These are phyloP conservation scores for Cichladusa arquata DNA, from an alignment of 2,113 vertebrate species.

Conservation along the genomic window DNA sequence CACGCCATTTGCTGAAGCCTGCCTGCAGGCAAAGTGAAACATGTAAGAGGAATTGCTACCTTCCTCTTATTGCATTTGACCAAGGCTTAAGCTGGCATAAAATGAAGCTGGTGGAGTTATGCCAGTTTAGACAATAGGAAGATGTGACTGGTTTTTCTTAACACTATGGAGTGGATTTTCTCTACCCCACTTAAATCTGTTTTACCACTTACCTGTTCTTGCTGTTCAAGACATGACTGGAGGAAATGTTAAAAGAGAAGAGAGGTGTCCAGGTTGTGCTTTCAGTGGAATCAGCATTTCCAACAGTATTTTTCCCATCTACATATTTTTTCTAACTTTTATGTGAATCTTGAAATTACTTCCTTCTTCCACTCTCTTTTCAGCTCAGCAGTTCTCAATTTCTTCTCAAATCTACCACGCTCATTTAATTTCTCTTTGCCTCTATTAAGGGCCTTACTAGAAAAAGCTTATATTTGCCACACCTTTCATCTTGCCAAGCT, in stretches of 20 bases:
- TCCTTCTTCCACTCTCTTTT: not conserved
- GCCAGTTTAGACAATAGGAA: not conserved
- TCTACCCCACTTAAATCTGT: not conserved
- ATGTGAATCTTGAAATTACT: not conserved
- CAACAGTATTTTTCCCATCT: not conserved
- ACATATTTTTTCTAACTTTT: not conserved
- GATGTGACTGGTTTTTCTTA: not conserved
- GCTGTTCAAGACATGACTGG: not conserved
- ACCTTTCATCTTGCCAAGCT: not conserved
- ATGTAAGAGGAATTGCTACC: not conserved
- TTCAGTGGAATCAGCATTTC: not conserved
- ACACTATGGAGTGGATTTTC: not conserved
- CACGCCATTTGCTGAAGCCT: not conserved
- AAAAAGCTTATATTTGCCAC: not conserved
- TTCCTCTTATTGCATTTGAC: not conserved
- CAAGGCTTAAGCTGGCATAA: not conserved
- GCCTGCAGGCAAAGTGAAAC: not conserved
- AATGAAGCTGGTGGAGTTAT: not conserved
- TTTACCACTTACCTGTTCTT: not conserved
- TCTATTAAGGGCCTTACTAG: not conserved
- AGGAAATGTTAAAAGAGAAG: not conserved
- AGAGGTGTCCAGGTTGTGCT: not conserved
- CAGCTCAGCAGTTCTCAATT: not conserved
- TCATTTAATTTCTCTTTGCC: not conserved
- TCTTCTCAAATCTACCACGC: not conserved